Evolutionary conservation across 2,888 invertebrate species (phyloP), one percentile per base, ranked within the genome.

Genomic region (Acholoe squamosa): DNA sequence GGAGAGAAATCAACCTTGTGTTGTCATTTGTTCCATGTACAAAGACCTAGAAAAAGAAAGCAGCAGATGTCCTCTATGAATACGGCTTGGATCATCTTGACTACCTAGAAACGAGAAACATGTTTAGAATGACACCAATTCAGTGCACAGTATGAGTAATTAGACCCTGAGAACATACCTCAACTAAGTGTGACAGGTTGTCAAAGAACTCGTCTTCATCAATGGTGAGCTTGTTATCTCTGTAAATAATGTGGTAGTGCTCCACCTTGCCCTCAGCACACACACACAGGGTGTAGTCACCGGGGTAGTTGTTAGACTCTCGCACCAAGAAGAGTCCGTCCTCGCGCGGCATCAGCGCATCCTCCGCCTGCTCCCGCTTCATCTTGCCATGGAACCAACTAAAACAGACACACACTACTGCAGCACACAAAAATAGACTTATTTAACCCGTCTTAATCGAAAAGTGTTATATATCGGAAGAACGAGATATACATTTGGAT

Each of bases 321-420:
- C 99, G 97, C 92, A 99, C 98, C 93, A 99, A 97, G 96, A 99
- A 99, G 93, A 99, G 97, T 91, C 99, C 99, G 96, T 94, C 94
- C 54, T 93, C 93, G 25, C 93, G 91, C 0, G 98, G 98, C 93
- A 97, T 97, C 92, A 99, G 97, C 93, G 99, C 96, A 94, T 98
- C 97, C 96, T 99, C 99, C 0, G 99, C 99, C 94, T 98, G 97
- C 96, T 99, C 98, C 92, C 99, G 97, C 25, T 98, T 98, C 95
- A 99, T 99, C 96, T 99, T 99, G 92, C 99, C 99, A 96, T 99
- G 99, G 96, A 99, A 99, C 99, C 99, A 99, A 94, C 98, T 98
- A 94, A 90, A 94, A 94, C 12, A 54, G 28, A 71, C 71, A 71
- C 28, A 28, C 43, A 43, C 43, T 43, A 43, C 43, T 43, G 10